phyloP scores from a whole-genome alignment of 1,140 invertebrate genomes.

The Metaphire vulgaris region DNA sequence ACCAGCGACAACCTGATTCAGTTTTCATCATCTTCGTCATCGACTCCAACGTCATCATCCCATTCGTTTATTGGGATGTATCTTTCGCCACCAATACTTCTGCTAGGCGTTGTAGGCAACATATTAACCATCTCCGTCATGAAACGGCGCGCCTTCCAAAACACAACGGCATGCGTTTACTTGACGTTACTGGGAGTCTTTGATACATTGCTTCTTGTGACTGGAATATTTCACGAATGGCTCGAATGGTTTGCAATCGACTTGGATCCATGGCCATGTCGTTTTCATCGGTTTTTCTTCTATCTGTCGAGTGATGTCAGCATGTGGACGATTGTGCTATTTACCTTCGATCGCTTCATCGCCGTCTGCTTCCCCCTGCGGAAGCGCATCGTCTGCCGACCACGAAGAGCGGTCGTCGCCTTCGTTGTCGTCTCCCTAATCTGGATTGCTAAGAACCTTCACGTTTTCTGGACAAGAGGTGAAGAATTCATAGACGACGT shows the following conservation, averaged over 20 bases:
- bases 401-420: constrained; percentile 10
- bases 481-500: constrained; percentile 14
- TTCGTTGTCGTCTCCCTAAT: constrained; percentile 10
- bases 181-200: constrained; percentile 13
- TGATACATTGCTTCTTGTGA: constrained; percentile 14
- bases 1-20: too few relatives aligned
- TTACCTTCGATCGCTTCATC: constrained; percentile 34
- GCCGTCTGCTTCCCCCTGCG: constrained; percentile 33
- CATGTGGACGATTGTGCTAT: constrained; percentile 33
- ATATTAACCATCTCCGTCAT: constrained; percentile 15
- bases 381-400: constrained; percentile 20
- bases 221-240: constrained; percentile 27
- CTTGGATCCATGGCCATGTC: constrained; percentile 25
- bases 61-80: background rate
- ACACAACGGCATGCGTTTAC: constrained; percentile 19
- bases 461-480: constrained; percentile 29
- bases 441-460: constrained; percentile 20
- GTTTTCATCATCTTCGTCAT: too few relatives aligned
- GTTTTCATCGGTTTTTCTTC: constrained; percentile 30
- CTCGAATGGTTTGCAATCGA: constrained; percentile 11
- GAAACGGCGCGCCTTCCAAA: background rate
- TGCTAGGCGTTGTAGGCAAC: constrained; percentile 10
- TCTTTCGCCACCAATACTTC: background rate
- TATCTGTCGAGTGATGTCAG: constrained; percentile 26
- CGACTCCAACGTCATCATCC: background rate